Evolutionary conservation across 1,140 invertebrate genomes (phyloP).

Genomic region (Camponotus pennsylvanicus): DNA sequence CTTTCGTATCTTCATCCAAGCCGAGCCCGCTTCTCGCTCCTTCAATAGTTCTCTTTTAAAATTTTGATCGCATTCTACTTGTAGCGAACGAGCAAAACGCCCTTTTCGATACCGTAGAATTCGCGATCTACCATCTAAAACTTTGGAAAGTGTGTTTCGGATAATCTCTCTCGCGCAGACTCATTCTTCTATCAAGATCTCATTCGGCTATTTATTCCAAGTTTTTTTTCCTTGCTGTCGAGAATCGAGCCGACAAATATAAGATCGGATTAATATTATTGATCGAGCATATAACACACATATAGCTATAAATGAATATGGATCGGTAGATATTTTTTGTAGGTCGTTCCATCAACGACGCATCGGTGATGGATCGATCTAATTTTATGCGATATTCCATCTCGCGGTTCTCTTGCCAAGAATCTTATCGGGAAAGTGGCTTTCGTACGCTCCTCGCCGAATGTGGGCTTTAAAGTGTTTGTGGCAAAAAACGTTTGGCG

Average conservation of each 20-base stretch:
- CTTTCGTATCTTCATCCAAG: slow-evolving; percentile 33
- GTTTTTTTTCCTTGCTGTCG: slow-evolving; percentile 11
- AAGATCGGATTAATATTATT: slow-evolving; percentile 16
- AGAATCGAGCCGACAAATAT: slow-evolving; percentile 1
- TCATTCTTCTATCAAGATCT: neutral
- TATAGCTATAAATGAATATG: slow-evolving; percentile 38
- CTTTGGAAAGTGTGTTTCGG: neutral
- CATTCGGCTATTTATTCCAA: slow-evolving; percentile 13
- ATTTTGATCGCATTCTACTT: slow-evolving; percentile 48
- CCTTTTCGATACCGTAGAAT: slow-evolving; percentile 20
- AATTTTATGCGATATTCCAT: slow-evolving; percentile 55
- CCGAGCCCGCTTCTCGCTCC: neutral
- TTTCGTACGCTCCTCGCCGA: slow-evolving; percentile 20
- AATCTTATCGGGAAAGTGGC: slow-evolving; percentile 19
- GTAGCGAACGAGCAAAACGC: slow-evolving; percentile 16
- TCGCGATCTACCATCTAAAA: slow-evolving; percentile 36
- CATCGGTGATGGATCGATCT: slow-evolving; percentile 53
- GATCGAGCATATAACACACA: neutral
- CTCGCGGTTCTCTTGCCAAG: neutral
- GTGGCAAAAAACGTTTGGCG: slow-evolving; percentile 20
- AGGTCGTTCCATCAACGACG: neutral
- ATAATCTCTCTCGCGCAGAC: slow-evolving; percentile 26
- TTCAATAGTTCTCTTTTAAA: slow-evolving; percentile 29
- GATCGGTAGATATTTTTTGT: slow-evolving; percentile 23
- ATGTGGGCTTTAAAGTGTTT: slow-evolving; percentile 25